Percentiles rank a stretch among this genome's conserved stretches.
Evolutionary conservation across 2,888 invertebrate species (phyloP).

Genomic region (Vandiemenella viatica): DNA sequence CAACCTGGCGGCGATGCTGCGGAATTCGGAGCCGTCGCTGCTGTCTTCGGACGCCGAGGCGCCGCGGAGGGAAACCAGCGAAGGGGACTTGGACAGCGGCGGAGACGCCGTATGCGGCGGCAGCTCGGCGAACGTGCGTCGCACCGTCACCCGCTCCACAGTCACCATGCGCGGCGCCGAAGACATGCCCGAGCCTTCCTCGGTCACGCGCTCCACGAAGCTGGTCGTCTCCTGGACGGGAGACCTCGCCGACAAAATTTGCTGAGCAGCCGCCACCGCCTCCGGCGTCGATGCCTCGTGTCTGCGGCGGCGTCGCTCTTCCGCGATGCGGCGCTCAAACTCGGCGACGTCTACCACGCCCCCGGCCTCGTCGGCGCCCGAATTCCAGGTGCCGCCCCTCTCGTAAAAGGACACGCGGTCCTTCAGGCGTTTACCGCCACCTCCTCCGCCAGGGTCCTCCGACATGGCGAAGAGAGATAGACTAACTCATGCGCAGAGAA

Average conservation of each 20-base stretch:
- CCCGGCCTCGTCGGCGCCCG: slow-evolving; percentile 20
- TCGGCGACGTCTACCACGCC: slow-evolving; percentile 40
- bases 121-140: not conserved
- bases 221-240: not conserved
- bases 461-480: not conserved
- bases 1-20: slow-evolving; percentile 47
- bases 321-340: slow-evolving; percentile 39
- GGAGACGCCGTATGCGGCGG: not conserved
- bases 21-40: slow-evolving; percentile 29
- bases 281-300: slow-evolving; percentile 30
- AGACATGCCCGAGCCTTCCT: not conserved
- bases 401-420: slow-evolving; percentile 69
- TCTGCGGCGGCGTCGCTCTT: slow-evolving; percentile 25
- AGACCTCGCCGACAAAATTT: not conserved
- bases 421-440: slow-evolving; percentile 30
- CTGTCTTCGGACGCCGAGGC: slow-evolving; percentile 40
- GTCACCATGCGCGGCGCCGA: not conserved
- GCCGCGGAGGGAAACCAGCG: slow-evolving; percentile 33
- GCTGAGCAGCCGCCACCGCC: slow-evolving; percentile 17
- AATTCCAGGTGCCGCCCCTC: slow-evolving; percentile 57
- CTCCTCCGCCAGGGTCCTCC: slow-evolving; percentile 28
- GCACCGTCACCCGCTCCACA: not conserved
- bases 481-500: too few relatives aligned
- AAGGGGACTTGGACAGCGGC: slow-evolving; percentile 34
- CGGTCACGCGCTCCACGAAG: not conserved